Conservation (phyloP, 2,888 invertebrate genomes). For the Drosophila monieri region DNA sequence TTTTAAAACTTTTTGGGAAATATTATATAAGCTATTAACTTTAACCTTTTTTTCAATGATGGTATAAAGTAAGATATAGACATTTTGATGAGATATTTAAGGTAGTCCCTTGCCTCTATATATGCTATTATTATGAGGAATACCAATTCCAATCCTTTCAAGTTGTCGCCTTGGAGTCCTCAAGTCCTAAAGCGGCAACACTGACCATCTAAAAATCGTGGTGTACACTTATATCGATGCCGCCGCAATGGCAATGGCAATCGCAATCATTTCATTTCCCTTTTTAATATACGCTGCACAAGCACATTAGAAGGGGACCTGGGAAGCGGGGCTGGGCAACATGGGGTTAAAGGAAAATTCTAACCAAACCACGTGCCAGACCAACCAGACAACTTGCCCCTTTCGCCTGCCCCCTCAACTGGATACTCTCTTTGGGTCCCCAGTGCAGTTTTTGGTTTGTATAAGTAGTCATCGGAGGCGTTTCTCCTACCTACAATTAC, state of each 20-base stretch:
- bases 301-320: constrained; percentile 61
- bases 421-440: constrained; percentile 32
- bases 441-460: constrained; percentile 72
- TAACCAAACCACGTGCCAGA: constrained; percentile 73
- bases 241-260: constrained; percentile 52
- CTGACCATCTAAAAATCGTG: constrained; percentile 23
- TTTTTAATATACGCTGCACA: constrained; percentile 79
- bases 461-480: constrained; percentile 74
- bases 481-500: constrained; percentile 37
- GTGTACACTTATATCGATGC: constrained; percentile 37
- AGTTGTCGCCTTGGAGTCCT: too few relatives aligned
- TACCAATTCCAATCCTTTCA: too few relatives aligned
- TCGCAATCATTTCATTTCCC: constrained; percentile 80
- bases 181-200: neutral
- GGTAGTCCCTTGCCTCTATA: too few relatives aligned
- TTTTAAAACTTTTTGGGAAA: too few relatives aligned
- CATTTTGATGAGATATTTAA: too few relatives aligned
- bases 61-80: too few relatives aligned
- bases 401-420: constrained; percentile 2
- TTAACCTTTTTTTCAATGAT: too few relatives aligned
- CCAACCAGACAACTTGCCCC: constrained; percentile 55
- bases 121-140: too few relatives aligned
- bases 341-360: constrained; percentile 21
- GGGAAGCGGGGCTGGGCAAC: neutral
- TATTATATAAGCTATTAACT: too few relatives aligned